Conservation (phyloP, 2,888 invertebrate species). For the Orthonychiurus folsomi region DNA sequence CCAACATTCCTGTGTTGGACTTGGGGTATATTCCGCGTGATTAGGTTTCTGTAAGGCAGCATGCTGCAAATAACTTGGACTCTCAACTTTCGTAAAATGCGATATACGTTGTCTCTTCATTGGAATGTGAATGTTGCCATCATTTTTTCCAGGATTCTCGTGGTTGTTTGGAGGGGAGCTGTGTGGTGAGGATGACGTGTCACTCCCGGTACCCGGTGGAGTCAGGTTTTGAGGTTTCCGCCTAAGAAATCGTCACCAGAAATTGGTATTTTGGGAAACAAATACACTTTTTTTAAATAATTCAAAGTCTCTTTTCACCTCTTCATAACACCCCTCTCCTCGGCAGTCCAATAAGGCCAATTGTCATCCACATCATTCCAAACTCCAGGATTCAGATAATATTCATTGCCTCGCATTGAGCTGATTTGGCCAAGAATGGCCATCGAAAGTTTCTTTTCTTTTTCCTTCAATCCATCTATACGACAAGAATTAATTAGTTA, state of each 20-base stretch:
- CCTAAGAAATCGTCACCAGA: conserved; percentile 49
- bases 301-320: too few species aligned
- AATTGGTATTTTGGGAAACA: background rate
- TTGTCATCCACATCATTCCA: conserved; percentile 90
- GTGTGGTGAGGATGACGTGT: conserved; percentile 46
- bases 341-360: conserved; percentile 89
- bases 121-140: background rate
- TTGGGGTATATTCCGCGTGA: background rate
- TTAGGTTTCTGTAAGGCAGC: background rate
- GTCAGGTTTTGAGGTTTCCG: conserved; percentile 85
- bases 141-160: background rate
- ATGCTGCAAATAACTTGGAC: background rate
- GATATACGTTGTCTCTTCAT: conserved; percentile 10
- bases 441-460: conserved; percentile 66
- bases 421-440: conserved; percentile 72
- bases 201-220: conserved; percentile 61
- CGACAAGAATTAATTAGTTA: conserved; percentile 36
- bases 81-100: conserved; percentile 6
- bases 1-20: background rate
- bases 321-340: conserved; percentile 78
- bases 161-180: conserved; percentile 21
- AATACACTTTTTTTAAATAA: too few species aligned
- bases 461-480: conserved; percentile 78
- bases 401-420: conserved; percentile 76
- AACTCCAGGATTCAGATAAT: conserved; percentile 71